Conservation (phyloP, 2,888 invertebrate genomes). For the Timandra comae region DNA sequence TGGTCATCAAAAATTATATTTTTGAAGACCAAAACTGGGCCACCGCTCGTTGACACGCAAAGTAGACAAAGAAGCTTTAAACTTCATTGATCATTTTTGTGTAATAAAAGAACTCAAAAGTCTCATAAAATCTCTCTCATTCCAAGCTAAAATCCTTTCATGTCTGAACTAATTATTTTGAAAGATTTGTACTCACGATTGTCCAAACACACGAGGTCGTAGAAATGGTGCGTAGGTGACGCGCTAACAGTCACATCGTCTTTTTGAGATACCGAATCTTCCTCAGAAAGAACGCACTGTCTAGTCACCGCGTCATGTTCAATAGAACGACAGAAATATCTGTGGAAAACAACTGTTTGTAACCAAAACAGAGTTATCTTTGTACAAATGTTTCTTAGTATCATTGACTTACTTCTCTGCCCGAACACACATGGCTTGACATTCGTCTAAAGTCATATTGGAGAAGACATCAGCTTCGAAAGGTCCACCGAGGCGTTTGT, state of each 20-base stretch:
- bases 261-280: constrained; percentile 92
- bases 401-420: constrained; percentile 90
- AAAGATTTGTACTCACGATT: constrained; percentile 92
- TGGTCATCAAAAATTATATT: no score
- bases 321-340: constrained; percentile 91
- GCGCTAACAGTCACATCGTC: constrained; percentile 91
- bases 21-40: no score
- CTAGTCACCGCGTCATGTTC: constrained; percentile 92
- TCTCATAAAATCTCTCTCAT: no score
- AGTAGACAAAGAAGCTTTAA: no score
- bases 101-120: no score
- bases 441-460: constrained; percentile 91
- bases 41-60: no score
- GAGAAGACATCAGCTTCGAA: constrained; percentile 92
- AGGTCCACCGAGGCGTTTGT: constrained; percentile 90
- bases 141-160: no score
- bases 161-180: no score
- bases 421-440: constrained; percentile 90
- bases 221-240: constrained; percentile 90
- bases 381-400: no score
- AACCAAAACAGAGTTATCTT: not conserved
- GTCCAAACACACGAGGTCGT: constrained; percentile 91
- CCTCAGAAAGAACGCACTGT: constrained; percentile 92
- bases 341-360: constrained; percentile 29
- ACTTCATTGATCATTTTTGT: no score